Percentiles rank a stretch among this genome's conserved stretches.
Conservation (phyloP, 2,797 vertebrate genomes). For the Trichosurus vulpecula region DNA sequence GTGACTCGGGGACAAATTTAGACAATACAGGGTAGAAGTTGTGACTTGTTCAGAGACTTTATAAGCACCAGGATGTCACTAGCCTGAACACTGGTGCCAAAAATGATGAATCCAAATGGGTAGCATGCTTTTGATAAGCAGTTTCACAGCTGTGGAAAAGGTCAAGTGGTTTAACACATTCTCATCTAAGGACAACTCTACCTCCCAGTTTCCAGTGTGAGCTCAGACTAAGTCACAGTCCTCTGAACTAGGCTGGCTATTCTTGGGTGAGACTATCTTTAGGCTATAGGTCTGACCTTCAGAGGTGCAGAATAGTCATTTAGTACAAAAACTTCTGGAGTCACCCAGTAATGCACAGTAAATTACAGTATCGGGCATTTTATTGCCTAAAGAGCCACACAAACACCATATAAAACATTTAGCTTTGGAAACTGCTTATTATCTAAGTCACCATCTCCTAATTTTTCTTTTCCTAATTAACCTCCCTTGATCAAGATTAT, state of each 20-base stretch:
- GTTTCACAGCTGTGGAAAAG: slow-evolving; percentile 64
- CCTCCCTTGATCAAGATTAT: background rate
- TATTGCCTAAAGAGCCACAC: background rate
- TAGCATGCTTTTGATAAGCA: slow-evolving; percentile 51
- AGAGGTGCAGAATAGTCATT: background rate
- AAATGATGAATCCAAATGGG: slow-evolving; percentile 23
- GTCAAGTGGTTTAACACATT: slow-evolving; percentile 68
- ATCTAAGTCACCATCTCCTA: background rate
- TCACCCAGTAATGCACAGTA: background rate
- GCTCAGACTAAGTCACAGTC: background rate
- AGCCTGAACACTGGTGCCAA: slow-evolving; percentile 50
- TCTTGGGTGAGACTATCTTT: background rate
- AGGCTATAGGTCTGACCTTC: background rate
- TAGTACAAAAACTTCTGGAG: slow-evolving; percentile 12
- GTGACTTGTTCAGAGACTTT: slow-evolving; percentile 54
- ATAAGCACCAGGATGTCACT: slow-evolving; percentile 57
- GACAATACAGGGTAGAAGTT: slow-evolving; percentile 47
- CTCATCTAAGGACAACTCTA: slow-evolving; percentile 55
- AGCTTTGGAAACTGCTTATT: background rate
- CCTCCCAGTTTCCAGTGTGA: background rate
- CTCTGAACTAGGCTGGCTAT: background rate
- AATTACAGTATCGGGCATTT: background rate
- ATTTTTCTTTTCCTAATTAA: background rate
- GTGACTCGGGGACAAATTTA: slow-evolving; percentile 39
- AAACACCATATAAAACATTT: background rate